These are phyloP conservation scores for Lapara coniferarum DNA, from an alignment of 2,888 invertebrate genomes.

Conservation along the genomic window DNA sequence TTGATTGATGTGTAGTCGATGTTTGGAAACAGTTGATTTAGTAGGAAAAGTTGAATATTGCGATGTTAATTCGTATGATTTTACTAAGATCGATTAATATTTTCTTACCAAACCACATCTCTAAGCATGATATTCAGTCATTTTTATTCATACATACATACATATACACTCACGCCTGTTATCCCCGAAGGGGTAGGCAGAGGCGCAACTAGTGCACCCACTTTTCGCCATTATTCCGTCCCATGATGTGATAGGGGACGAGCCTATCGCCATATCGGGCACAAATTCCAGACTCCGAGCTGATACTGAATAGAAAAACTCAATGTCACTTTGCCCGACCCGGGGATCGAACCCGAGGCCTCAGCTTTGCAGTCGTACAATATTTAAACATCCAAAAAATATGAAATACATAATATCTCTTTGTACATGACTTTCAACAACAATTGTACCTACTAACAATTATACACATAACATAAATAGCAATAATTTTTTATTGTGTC, in stretches of 20 bases:
- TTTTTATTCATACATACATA: too few species aligned
- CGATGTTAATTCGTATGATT: neutral
- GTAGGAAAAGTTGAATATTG: neutral
- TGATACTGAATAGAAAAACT: too few species aligned
- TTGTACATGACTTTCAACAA: neutral
- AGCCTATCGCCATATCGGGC: too few species aligned
- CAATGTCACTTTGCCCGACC: too few species aligned
- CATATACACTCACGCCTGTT: too few species aligned
- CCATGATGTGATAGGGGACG: too few species aligned
- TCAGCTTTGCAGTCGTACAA: too few species aligned
- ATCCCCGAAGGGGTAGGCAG: too few species aligned
- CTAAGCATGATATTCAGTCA: neutral
- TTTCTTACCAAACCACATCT: neutral
- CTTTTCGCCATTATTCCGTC: too few species aligned
- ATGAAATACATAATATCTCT: neutral
- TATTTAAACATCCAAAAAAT: neutral
- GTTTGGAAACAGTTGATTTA: neutral
- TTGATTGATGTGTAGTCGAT: neutral
- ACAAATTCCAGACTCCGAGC: too few species aligned
- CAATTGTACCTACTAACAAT: neutral
- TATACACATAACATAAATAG: neutral
- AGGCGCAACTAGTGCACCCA: too few species aligned
- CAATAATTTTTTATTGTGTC: neutral
- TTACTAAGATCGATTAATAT: neutral
- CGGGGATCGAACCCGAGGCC: too few species aligned